Base-by-base conservation (phyloP, 2,797 vertebrate species). In the Bradypus variegatus region DNA sequence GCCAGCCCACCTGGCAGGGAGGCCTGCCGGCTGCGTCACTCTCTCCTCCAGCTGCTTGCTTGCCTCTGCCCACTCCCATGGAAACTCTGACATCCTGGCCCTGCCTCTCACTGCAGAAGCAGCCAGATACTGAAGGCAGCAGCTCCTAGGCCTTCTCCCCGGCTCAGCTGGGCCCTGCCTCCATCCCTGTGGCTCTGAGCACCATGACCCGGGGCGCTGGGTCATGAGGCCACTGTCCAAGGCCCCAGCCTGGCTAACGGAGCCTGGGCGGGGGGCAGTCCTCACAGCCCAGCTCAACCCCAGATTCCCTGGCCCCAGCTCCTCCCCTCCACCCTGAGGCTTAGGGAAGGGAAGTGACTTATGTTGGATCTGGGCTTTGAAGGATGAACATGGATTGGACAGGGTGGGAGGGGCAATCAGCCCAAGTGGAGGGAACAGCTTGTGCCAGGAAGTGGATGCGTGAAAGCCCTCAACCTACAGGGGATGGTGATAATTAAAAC, bases 71-170 rank as follows among this genome's bases (percentile, higher is more conserved):
- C 2, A n/a, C 95, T 94, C 95, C 94, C 94, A 95, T 96, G 96
- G 96, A 96, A 96, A 96, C 91, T 96, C 94, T 96, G 96, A 96
- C 95, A 92, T 45, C 91, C 84, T 53, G 12, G 76, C 69, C 67
- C 33, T 33, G 77, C 78, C 91, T 91, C 81, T 50, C 60, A n/a
- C 76, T 53, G 62, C 86, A 80, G 65, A 65, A 75, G 90, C 88
- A 90, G 94, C 79, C 88, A 92, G 93, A 87, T 12, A 48, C 88
- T 3, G 0, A 53, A 76, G 82, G 89, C 94, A 86, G 89, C 8
- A 0, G 41, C 62, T 89, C 69, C 77, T 23, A 48, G 76, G 78
- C 78, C 23, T 79, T 12, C 55, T 69, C 81, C 92, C 75, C 50
- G 83, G 12, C 79, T 88, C 53, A 3, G 82, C 77, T 13, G 41